Evolutionary conservation across 2,888 invertebrate genomes (phyloP), one percentile per base, ranked within the genome.

Genomic region (Melitaea athalia): DNA sequence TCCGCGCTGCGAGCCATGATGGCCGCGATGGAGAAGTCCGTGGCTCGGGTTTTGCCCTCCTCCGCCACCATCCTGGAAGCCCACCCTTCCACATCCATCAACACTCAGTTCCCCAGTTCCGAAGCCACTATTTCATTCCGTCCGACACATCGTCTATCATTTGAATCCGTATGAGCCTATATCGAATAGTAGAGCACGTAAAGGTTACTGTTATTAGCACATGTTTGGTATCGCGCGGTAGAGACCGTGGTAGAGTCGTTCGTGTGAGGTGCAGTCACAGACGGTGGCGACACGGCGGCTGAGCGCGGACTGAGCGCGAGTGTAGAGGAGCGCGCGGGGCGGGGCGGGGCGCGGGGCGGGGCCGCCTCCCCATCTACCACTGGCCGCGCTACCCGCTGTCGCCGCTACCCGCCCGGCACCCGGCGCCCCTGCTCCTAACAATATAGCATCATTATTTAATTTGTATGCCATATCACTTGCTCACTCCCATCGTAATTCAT

Each of bases 11-110:
- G 93, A 77, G 97, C 97, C 97, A 98, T 98, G 88, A 98, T 98
- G 82, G 98, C 98, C 79, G 98, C 98, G 85, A 98, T 98, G 86
- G 97, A 98, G 94, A 98, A 98, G 94, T 98, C 98, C 83, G 98
- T 98, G 84, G 98, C 97, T 89, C 86, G 84, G 74, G 89, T 89
- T 87, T 89, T 90, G 77, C 89, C 80, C 75, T 92, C 91, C 82
- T 89, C 91, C 77, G 91, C 89, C 85, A 92, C 88, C 90, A 92
- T 91, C 86, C 87, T 92, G 83, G 85, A 87, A 72, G 84, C 87
- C 90, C 91, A 91, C 86, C 89, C 91, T 81, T 90, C 92, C 90
- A 90, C 91, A 91, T 91, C 92, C 92, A 92, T 91, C 84, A 89
- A 87, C 88, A 81, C 82, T 81, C 84, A 78, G 76, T 79, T 79